These are phyloP conservation scores for Acanthornis magna DNA, from an alignment of 2,797 vertebrate genomes.

Conservation along the genomic window DNA sequence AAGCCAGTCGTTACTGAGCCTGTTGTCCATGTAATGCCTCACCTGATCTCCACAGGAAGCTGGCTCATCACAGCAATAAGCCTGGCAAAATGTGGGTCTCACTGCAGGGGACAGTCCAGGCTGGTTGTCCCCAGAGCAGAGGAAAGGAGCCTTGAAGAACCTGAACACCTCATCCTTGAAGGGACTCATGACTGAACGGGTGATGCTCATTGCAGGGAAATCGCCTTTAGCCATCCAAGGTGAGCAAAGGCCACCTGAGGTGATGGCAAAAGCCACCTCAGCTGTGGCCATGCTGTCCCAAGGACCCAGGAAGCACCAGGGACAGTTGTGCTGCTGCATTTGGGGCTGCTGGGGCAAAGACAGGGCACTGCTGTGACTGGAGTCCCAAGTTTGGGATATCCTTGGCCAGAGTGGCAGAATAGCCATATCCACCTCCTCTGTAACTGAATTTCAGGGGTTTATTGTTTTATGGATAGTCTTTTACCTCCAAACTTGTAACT, in stretches of 20 bases:
- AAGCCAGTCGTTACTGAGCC: not conserved
- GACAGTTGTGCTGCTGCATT: accelerated
- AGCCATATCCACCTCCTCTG: not conserved
- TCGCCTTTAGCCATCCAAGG: not conserved
- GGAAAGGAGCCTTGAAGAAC: not conserved
- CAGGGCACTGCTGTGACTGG: not conserved
- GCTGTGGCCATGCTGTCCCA: not conserved
- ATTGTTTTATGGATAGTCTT: not conserved
- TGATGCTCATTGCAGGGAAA: not conserved
- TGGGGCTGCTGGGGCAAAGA: not conserved
- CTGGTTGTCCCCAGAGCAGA: not conserved
- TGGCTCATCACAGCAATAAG: not conserved
- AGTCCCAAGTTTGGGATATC: not conserved
- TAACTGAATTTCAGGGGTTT: not conserved
- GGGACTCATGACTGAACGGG: accelerated
- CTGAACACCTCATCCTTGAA: not conserved
- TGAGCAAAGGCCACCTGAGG: not conserved
- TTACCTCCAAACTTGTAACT: not conserved
- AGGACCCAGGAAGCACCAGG: accelerated
- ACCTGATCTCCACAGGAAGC: not conserved
- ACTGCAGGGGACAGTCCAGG: not conserved
- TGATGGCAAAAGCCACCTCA: not conserved
- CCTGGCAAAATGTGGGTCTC: not conserved
- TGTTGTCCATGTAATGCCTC: not conserved
- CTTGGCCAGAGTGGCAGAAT: not conserved